Conservation (phyloP, 2,888 invertebrate species). For the Andrena minutula region DNA sequence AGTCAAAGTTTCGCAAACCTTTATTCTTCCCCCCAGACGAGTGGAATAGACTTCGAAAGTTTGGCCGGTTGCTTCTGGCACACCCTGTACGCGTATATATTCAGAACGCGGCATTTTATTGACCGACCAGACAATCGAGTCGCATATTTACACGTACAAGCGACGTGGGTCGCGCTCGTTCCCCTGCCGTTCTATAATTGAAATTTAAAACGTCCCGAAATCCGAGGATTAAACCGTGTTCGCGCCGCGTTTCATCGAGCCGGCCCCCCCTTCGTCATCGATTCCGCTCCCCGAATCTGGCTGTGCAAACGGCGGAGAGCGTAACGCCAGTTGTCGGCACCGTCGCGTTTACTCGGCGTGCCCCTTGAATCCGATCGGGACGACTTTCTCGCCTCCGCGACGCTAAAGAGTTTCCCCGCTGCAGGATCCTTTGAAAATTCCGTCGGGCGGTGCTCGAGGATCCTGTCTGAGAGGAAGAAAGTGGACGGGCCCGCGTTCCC, state of each 20-base stretch:
- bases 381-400: neutral
- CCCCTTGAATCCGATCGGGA: slow-evolving; percentile 3
- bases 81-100: slow-evolving; percentile 29
- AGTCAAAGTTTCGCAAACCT: too few species aligned
- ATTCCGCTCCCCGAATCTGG: slow-evolving; percentile 3
- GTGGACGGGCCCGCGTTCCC: neutral
- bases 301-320: neutral
- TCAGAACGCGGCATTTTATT: slow-evolving; percentile 64
- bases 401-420: neutral
- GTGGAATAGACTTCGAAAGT: neutral
- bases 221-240: slow-evolving; percentile 59
- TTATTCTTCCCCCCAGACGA: too few species aligned
- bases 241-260: slow-evolving; percentile 43
- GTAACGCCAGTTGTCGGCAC: neutral
- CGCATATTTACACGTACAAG: slow-evolving; percentile 66
- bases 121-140: slow-evolving; percentile 66
- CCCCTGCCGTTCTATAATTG: slow-evolving; percentile 58
- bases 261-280: neutral
- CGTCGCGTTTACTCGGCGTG: neutral
- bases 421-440: neutral
- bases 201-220: slow-evolving; percentile 66
- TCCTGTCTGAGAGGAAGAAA: neutral
- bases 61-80: neutral
- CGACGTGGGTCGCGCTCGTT: slow-evolving; percentile 28
- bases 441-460: neutral